These are phyloP conservation scores for Tetrax tetrax DNA, from an alignment of 2,113 vertebrate species.

Conservation along the genomic window DNA sequence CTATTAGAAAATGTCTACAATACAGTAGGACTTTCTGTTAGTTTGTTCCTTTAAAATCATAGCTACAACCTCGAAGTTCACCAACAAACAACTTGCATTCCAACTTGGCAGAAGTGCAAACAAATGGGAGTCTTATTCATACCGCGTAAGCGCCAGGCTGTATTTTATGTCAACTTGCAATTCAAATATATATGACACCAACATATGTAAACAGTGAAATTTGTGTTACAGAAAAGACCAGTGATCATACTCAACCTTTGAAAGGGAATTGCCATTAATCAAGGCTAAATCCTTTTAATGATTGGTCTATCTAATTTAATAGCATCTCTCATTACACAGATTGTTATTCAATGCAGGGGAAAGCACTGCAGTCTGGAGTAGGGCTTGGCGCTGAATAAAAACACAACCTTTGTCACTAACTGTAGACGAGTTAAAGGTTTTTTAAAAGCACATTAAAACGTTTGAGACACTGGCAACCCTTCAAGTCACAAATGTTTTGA, in stretches of 20 bases:
- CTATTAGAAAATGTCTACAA: not conserved
- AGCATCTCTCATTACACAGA: not conserved
- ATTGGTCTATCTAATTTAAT: not conserved
- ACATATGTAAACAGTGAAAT: not conserved
- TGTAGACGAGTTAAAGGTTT: not conserved
- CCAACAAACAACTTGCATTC: not conserved
- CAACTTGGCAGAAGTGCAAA: not conserved
- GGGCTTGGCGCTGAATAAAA: not conserved
- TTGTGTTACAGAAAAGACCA: not conserved
- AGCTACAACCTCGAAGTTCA: not conserved
- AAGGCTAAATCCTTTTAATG: not conserved
- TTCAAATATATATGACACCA: not conserved
- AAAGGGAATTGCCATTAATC: not conserved
- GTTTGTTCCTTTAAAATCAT: not conserved
- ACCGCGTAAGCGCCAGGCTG: not conserved
- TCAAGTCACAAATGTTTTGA: not conserved
- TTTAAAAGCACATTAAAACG: not conserved
- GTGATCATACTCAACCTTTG: not conserved
- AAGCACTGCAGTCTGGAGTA: not conserved
- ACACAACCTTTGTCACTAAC: not conserved
- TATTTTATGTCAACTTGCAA: not conserved
- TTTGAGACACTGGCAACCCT: not conserved
- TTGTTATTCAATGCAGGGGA: not conserved
- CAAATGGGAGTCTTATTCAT: not conserved
- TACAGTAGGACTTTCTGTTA: not conserved